phyloP scores from a whole-genome alignment of 2,888 invertebrate genomes.

The Euplexia lucipara region DNA sequence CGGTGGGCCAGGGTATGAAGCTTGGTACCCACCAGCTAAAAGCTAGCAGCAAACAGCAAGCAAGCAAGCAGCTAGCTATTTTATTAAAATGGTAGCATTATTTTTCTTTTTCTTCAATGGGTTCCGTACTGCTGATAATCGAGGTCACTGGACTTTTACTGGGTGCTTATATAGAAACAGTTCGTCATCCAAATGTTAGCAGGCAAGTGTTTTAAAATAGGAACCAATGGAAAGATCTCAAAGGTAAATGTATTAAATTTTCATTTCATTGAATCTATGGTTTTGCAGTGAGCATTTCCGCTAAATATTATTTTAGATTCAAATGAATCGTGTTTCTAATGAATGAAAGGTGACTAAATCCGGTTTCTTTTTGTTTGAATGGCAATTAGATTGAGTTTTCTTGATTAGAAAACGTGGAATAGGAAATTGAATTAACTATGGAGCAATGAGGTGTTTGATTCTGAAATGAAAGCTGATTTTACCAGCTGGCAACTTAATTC shows the following conservation, averaged over 20 bases:
- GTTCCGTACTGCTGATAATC: no score
- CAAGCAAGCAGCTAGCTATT: no score
- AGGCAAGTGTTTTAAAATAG: neutral
- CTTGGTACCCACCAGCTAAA: no score
- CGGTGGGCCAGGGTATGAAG: no score
- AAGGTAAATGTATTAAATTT: constrained; percentile 1
- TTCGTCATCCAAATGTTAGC: no score
- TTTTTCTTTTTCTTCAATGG: neutral
- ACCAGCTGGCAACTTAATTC: no score
- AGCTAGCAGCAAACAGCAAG: no score
- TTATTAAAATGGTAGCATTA: no score
- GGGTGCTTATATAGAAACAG: no score
- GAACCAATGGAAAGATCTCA: constrained; percentile 6
- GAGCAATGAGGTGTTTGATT: neutral
- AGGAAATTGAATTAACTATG: neutral
- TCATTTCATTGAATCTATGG: constrained; percentile 23
- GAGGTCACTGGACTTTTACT: no score
- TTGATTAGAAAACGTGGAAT: constrained; percentile 1
- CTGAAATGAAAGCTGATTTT: neutral
- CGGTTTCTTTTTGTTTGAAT: constrained; percentile 3
- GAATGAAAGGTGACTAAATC: constrained; percentile 19
- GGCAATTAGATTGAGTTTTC: constrained; percentile 13
- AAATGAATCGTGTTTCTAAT: constrained; percentile 17
- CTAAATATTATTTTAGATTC: constrained; percentile 2
- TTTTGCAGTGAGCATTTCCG: constrained; percentile 10